phyloP scores from a whole-genome alignment of 2,797 vertebrate genomes.

The Pipistrellus pygmaeus region DNA sequence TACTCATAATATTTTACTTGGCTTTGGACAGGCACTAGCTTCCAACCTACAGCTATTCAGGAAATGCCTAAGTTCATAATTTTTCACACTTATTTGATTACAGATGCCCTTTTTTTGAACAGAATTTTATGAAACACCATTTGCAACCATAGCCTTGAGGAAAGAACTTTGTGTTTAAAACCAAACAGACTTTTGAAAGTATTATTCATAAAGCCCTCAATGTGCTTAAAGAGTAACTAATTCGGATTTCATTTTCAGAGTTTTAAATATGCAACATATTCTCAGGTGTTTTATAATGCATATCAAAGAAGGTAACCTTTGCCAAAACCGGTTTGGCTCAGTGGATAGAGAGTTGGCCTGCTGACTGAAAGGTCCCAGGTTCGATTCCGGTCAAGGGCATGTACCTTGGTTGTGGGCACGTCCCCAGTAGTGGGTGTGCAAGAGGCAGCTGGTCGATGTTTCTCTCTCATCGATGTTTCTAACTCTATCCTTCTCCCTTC shows the following conservation, averaged over 20 bases:
- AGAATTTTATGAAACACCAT: not conserved
- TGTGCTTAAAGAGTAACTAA: not conserved
- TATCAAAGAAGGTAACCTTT: not conserved
- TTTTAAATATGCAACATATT: not conserved
- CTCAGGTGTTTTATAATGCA: not conserved
- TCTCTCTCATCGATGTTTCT: too few species aligned
- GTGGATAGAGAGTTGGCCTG: too few species aligned
- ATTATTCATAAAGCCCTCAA: not conserved
- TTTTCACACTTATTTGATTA: slow-evolving; percentile 1
- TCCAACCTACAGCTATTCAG: not conserved
- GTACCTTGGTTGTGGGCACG: too few species aligned
- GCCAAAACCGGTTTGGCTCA: too few species aligned
- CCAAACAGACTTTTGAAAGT: slow-evolving; percentile 15
- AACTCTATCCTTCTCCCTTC: too few species aligned
- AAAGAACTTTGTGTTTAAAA: slow-evolving; percentile 31
- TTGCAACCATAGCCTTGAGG: not conserved
- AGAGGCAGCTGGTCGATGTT: too few species aligned
- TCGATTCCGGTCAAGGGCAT: too few species aligned
- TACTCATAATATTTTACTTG: slow-evolving; percentile 10
- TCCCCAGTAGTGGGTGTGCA: too few species aligned
- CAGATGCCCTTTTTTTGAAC: not conserved
- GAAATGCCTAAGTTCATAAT: not conserved
- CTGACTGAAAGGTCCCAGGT: too few species aligned
- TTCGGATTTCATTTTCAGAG: not conserved
- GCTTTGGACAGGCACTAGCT: not conserved